Percentiles rank a stretch among this genome's conserved stretches.
Conservation (phyloP, 2,797 vertebrate genomes). For the Sphenodon punctatus region DNA sequence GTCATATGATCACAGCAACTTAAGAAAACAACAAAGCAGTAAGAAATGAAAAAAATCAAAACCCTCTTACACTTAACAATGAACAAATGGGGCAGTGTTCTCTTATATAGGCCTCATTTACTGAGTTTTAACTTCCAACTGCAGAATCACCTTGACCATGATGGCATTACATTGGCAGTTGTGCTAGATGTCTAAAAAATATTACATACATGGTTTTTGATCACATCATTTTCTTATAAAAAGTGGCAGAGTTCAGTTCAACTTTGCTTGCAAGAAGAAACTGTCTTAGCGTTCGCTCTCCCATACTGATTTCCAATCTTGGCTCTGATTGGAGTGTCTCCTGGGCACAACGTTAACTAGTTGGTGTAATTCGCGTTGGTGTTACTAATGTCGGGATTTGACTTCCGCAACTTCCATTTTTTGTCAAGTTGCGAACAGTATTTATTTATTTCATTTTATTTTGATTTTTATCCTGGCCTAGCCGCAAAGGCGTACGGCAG, state of each 20-base stretch:
- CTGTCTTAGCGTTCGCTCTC: background rate
- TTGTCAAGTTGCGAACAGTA: no score
- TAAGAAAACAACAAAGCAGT: background rate
- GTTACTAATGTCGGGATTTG: no score
- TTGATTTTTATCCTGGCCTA: no score
- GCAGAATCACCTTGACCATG: slow-evolving; percentile 12
- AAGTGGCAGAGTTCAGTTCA: background rate
- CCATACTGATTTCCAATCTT: background rate
- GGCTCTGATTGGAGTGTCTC: background rate
- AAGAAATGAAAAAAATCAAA: background rate
- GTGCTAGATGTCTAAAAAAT: no score
- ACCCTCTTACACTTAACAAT: slow-evolving; percentile 16
- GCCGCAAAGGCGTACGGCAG: no score
- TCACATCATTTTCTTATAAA: no score
- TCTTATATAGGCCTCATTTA: slow-evolving; percentile 48
- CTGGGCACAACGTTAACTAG: background rate
- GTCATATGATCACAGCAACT: slow-evolving; percentile 42
- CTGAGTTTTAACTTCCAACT: slow-evolving; percentile 35
- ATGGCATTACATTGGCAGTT: no score
- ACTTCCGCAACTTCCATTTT: no score
- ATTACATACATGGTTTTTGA: no score
- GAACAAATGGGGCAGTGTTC: slow-evolving; percentile 33
- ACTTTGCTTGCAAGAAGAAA: background rate
- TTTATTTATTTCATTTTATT: no score
- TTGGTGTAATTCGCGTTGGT: no score